Evolutionary conservation across 2,113 vertebrate genomes (phyloP).

Genomic region (Leucopternis melanops): DNA sequence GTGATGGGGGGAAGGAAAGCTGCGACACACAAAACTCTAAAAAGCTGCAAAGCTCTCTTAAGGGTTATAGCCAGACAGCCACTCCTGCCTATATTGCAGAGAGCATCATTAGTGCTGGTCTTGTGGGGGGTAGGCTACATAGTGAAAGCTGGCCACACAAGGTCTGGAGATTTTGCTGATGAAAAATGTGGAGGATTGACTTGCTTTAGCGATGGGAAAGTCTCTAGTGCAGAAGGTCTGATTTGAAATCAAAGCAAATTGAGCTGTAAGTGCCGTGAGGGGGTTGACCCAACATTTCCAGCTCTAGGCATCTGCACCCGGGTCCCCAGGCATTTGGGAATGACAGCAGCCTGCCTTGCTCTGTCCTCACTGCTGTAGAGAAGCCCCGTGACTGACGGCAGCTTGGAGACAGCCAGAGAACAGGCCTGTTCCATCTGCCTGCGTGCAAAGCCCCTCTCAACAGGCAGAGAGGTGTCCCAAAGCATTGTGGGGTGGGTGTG

Average conservation of each 20-base stretch:
- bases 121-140: fast-evolving
- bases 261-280: neutral
- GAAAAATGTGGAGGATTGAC: neutral
- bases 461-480: no score
- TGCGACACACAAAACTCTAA: neutral
- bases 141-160: neutral
- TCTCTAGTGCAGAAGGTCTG: neutral
- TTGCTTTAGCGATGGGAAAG: neutral
- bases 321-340: neutral
- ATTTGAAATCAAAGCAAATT: neutral
- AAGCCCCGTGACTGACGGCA: fast-evolving
- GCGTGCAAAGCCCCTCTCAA: fast-evolving
- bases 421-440: neutral
- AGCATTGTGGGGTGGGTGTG: fast-evolving
- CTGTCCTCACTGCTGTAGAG: neutral
- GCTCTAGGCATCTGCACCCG: neutral
- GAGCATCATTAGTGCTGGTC: neutral
- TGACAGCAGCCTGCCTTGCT: neutral
- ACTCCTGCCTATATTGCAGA: neutral
- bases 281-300: fast-evolving
- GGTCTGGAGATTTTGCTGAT: neutral
- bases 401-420: neutral
- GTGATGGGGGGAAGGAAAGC: neutral
- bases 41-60: neutral
- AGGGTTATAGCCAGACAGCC: neutral